These are phyloP conservation scores for Cephus nigrinus DNA, from an alignment of 2,888 invertebrate species.

Conservation along the genomic window DNA sequence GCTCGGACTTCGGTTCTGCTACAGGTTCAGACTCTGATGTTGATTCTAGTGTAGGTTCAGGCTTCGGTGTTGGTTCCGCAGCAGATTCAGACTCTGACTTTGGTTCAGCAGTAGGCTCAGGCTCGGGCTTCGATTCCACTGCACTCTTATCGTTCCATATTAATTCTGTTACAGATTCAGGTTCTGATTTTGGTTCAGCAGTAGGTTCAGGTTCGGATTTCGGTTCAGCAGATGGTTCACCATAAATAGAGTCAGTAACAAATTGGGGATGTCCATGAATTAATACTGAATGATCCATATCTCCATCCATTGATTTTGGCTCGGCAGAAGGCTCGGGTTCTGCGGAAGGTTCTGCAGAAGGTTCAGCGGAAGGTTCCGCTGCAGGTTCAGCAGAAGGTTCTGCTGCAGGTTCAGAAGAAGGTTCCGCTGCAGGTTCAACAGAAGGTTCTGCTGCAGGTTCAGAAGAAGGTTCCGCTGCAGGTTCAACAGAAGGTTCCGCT, in stretches of 20 bases:
- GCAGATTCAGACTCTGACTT: constrained; percentile 25
- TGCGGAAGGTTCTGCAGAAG: constrained; percentile 40
- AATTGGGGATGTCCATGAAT: constrained; percentile 46
- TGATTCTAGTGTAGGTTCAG: constrained; percentile 21
- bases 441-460: constrained; percentile 40
- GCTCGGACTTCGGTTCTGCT: constrained; percentile 36
- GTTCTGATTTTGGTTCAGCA: constrained; percentile 41
- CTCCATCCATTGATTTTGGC: constrained; percentile 35
- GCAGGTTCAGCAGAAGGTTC: constrained; percentile 30
- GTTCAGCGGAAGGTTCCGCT: constrained; percentile 34
- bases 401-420: constrained; percentile 31
- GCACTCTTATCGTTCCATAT: constrained; percentile 39
- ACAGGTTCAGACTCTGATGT: constrained; percentile 17
- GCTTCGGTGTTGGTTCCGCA: constrained; percentile 37
- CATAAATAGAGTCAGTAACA: constrained; percentile 44
- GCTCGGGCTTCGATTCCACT: constrained; percentile 24
- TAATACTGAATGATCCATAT: neutral
- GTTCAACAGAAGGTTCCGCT: constrained; percentile 39
- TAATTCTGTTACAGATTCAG: constrained; percentile 54
- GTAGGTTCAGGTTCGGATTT: constrained; percentile 41
- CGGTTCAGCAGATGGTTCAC: constrained; percentile 53
- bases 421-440: constrained; percentile 35
- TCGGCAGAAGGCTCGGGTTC: constrained; percentile 28
- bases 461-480: constrained; percentile 36
- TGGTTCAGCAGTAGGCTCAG: constrained; percentile 26